Evolutionary conservation across 2,888 invertebrate species (phyloP), one percentile per base, ranked within the genome.

Genomic region (Synergus japonicus): DNA sequence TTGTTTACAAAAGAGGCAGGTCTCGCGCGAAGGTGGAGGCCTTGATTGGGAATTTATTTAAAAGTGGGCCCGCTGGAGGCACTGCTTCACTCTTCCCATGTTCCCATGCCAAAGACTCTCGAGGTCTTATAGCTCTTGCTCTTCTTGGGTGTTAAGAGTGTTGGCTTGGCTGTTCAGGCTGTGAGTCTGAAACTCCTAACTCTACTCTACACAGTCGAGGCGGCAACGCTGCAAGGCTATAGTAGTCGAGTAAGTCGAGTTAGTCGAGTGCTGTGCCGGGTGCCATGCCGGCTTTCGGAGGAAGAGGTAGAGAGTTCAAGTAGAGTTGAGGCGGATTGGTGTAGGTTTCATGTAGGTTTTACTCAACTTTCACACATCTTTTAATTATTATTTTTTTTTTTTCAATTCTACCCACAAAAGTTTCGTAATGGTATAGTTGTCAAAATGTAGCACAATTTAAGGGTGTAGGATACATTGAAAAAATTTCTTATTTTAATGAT

Each of bases 211-310:
- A 29, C 29, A 29, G 29, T 29, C 79, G 86, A 87, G 83, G 82
- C 86, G 90, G 90, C 90, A 90, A 90, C 90, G 84, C 84, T 86
- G 90, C 90, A 86, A 86, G 85, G 83, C 83, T 84, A 85, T 79
- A 82, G 83, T 84, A 86, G 84, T 83, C 8, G 8, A 5, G 8
- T 43, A 43, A 43, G 5, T 7, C 5, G 5, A 7, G 43, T 43
- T 7, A 43, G 43, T 43, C 43, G 43, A 8, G 43, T 43, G 43
- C 43, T 43, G 43, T 43, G 43, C 43, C 46, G 46, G 9, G 46
- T 46, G 12, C 15, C 10, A 49, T 83, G 82, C 66, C 83, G 84
- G 82, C 81, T 79, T 85, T 82, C 81, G 82, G 79, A 76, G 78
- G 63, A 76, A 41, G 41, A 29, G 10, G 43, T 22, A 65, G 29